phyloP scores from a whole-genome alignment of 2,797 vertebrate genomes.

The Sebastes cheni region DNA sequence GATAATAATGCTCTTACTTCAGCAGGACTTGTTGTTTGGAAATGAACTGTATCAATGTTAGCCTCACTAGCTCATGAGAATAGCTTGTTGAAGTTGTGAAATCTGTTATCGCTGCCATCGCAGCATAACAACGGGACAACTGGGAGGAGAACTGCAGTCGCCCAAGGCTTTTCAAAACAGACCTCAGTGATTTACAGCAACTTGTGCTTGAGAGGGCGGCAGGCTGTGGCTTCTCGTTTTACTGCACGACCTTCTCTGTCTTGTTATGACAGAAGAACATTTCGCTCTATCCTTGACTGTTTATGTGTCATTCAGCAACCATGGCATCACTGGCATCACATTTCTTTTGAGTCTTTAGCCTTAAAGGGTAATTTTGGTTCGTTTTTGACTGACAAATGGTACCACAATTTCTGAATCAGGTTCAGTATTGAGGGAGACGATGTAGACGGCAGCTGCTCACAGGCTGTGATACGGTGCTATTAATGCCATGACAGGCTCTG shows the following conservation, averaged over 20 bases:
- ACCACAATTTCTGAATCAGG: rapidly evolving
- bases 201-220: neutral
- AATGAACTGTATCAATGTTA: neutral
- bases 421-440: no score
- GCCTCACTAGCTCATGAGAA: neutral
- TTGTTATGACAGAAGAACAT: constrained; percentile 2
- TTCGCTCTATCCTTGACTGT: constrained; percentile 26
- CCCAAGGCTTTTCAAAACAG: constrained; percentile 2
- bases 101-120: neutral
- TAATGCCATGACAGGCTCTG: no score
- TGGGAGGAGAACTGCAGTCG: neutral
- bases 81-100: constrained; percentile 7
- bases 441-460: no score
- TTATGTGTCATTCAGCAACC: neutral
- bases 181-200: neutral
- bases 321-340: neutral
- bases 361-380: neutral
- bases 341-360: neutral
- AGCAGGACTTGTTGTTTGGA: neutral
- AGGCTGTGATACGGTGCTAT: no score
- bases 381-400: no score
- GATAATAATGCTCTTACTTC: neutral
- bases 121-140: neutral
- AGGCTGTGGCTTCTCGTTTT: constrained; percentile 9
- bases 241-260: constrained; percentile 7